phyloP scores from a whole-genome alignment of 2,113 vertebrate species.

The Ceyx margarethae region DNA sequence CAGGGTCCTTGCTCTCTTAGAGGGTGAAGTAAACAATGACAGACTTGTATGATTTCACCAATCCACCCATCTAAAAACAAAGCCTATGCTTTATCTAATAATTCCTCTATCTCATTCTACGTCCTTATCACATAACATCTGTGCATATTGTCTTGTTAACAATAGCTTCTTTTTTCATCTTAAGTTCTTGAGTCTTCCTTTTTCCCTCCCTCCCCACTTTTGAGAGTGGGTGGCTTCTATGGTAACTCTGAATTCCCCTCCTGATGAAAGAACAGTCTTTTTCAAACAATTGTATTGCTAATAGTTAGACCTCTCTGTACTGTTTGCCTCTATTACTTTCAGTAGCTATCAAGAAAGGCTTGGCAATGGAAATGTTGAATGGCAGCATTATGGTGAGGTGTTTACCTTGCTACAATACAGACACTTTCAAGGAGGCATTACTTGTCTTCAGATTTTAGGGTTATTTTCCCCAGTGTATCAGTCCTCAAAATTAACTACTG shows the following conservation, averaged over 20 bases:
- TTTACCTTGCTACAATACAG: background rate
- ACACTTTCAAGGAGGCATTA: background rate
- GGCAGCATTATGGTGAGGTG: background rate
- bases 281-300: conserved; percentile 29
- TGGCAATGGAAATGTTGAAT: conserved; percentile 1
- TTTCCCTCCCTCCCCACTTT: background rate
- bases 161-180: conserved; percentile 56
- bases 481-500: background rate
- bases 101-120: background rate
- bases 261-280: conserved; percentile 44
- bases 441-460: background rate
- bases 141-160: conserved; percentile 61
- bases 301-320: conserved; percentile 42
- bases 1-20: background rate
- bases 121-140: background rate
- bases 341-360: background rate
- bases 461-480: background rate
- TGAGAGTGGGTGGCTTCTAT: conserved; percentile 77
- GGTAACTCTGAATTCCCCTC: conserved; percentile 70
- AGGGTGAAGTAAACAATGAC: background rate
- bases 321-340: conserved; percentile 26
- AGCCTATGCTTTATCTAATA: background rate
- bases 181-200: background rate
- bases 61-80: background rate
- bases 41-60: background rate